These are phyloP conservation scores for Parnassius orleans DNA, from an alignment of 2,888 invertebrate species.

Conservation along the genomic window DNA sequence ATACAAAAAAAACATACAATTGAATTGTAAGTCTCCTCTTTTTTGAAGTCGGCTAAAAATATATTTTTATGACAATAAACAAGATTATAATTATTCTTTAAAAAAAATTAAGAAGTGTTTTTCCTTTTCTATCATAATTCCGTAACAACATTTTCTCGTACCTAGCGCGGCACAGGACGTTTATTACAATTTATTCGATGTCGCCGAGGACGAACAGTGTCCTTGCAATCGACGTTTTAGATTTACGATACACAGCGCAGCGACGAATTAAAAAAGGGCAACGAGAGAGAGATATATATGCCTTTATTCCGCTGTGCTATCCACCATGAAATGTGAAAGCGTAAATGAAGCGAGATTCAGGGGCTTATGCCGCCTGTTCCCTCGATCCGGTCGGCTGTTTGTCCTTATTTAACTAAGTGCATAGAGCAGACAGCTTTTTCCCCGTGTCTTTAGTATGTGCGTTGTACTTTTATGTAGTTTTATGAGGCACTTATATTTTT, in stretches of 20 bases:
- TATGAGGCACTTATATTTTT: constrained; percentile 25
- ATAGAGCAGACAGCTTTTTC: constrained; percentile 25
- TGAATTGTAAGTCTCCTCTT: no score
- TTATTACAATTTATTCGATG: constrained; percentile 60
- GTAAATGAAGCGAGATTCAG: constrained; percentile 43
- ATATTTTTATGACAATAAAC: no score
- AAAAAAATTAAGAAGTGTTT: constrained; percentile 38
- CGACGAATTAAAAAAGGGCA: constrained; percentile 51
- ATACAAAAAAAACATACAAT: no score
- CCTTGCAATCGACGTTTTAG: constrained; percentile 53
- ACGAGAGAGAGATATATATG: constrained; percentile 41
- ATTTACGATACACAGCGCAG: constrained; percentile 48
- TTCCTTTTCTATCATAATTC: constrained; percentile 45
- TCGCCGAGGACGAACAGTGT: constrained; percentile 46
- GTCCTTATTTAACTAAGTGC: constrained; percentile 35
- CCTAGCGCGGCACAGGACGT: constrained; percentile 36
- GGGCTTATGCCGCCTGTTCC: constrained; percentile 35
- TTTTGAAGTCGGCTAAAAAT: no score
- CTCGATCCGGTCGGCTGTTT: constrained; percentile 32
- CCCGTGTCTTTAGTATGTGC: background rate
- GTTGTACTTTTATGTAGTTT: constrained; percentile 23
- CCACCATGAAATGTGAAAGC: constrained; percentile 34
- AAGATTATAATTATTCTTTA: constrained; percentile 10
- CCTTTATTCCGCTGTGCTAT: constrained; percentile 40
- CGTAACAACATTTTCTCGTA: constrained; percentile 34